Base-by-base conservation (phyloP, 2,113 vertebrate species). In the Accipiter cooperii region DNA sequence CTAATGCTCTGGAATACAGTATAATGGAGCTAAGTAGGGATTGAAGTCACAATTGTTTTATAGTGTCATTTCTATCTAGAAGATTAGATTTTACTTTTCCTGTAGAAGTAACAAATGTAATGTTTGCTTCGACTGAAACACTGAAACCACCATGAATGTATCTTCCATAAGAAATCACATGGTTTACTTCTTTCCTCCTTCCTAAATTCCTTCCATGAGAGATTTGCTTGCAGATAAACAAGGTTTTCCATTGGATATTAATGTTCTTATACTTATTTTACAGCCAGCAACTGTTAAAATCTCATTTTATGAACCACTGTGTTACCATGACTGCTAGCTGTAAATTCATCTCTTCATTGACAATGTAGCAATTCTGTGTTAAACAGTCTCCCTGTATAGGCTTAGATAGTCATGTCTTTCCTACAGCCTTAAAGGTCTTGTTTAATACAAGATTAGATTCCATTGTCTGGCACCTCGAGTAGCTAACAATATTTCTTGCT, bases 401-500 rank as follows among this genome's bases (percentile, higher is more conserved):
- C 9, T 76, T 65, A 86, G 33, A 61, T 13, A 54, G 3, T 19
- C 3, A 34, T 49, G 12, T 89, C 2, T 55, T 9, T 83, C 34
- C 34, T 4, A 0, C 16, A 66, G 14, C 3, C 20, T 73, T 51
- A 51, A 75, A 63, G 2, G 4, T 20, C 17, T 74, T 74, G 10
- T 47, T 84, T 78, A 13, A 19, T 38, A 61, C n/a, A 17, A 2
- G 64, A 18, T 69, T 36, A 61, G 25, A 51, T 47, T 79, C 8
- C 19, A 68, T 0, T 0, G 5, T 40, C 4, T 47, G 17, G 3
- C 13, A 75, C 18, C 8, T 58, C 1, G 1, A 42, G 17, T 42
- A 76, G 2, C 2, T 65, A 33, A 33, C 9, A 38, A 4, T 33
- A 26, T 33, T 3, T 84, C 29, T 49, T 51, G 9, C 3, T 91